Conservation (phyloP, 2,113 vertebrate genomes). For the Eudyptes chrysolophus region DNA sequence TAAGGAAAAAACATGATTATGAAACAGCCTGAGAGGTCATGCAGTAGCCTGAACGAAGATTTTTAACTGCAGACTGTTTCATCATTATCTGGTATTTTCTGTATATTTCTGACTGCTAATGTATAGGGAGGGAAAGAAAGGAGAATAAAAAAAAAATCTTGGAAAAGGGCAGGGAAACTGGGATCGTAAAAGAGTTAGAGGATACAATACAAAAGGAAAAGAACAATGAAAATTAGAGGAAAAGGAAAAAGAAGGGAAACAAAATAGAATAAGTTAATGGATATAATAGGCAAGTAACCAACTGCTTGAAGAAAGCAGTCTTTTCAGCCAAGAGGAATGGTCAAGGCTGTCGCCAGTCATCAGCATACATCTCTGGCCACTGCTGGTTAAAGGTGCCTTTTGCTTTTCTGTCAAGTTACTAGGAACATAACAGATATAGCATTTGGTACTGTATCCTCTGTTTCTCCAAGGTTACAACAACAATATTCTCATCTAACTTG, state of each 20-base stretch:
- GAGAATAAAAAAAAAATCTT: neutral
- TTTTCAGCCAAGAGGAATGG: neutral
- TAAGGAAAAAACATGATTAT: neutral
- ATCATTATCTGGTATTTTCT: neutral
- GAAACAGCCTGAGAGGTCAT: neutral
- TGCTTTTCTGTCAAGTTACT: neutral
- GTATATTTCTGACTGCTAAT: neutral
- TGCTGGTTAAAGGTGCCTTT: neutral
- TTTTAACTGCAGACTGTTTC: neutral
- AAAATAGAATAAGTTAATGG: neutral
- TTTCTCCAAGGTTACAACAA: neutral
- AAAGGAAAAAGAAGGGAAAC: neutral
- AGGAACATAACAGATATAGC: neutral
- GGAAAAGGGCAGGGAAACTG: neutral
- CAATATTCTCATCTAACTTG: neutral
- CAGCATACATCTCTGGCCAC: neutral
- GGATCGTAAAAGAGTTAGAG: neutral
- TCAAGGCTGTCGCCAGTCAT: rapidly evolving
- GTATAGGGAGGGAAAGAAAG: neutral
- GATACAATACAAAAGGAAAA: neutral
- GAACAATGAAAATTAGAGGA: neutral
- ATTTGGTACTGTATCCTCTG: neutral
- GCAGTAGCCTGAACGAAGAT: neutral
- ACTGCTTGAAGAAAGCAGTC: neutral
- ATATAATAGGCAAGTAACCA: neutral